Percentiles rank a stretch among this genome's conserved stretches.
Conservation (phyloP, 2,797 vertebrate species). For the Natrix natrix region DNA sequence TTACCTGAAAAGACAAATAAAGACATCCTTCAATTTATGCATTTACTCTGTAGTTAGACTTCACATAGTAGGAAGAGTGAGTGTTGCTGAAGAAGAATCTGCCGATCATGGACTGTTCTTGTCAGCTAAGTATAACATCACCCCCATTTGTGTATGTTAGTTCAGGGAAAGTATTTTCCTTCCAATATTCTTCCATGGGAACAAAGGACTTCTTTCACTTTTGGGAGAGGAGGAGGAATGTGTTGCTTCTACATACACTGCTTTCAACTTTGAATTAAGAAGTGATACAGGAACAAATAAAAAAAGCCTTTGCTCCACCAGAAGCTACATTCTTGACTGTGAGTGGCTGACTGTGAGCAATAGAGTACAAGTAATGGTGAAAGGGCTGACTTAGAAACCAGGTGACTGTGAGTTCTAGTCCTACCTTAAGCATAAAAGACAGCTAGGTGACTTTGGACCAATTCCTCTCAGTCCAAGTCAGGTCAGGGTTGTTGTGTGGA, state of each 20-base stretch:
- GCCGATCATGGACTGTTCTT: background rate
- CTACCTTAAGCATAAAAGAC: background rate
- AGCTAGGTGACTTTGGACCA: background rate
- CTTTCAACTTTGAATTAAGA: background rate
- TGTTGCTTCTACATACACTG: background rate
- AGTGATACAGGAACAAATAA: background rate
- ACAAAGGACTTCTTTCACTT: background rate
- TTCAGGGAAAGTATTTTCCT: background rate
- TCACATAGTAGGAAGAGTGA: background rate
- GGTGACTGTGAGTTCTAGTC: background rate
- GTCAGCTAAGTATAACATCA: background rate
- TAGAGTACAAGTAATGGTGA: background rate
- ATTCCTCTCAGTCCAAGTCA: background rate
- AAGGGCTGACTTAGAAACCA: background rate
- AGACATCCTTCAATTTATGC: background rate
- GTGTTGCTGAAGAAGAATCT: background rate
- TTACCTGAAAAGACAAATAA: background rate
- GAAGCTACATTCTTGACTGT: background rate
- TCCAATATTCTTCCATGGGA: background rate
- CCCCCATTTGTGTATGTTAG: background rate
- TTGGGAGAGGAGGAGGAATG: background rate
- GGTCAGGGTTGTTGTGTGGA: background rate
- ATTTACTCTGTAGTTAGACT: background rate
- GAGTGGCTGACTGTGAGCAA: background rate
- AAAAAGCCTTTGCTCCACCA: background rate